A percentile compares a stretch with the other conserved stretches of the same genome.
These are phyloP conservation scores for Phortica okadai DNA, from an alignment of 2,888 invertebrate species.

Conservation along the genomic window DNA sequence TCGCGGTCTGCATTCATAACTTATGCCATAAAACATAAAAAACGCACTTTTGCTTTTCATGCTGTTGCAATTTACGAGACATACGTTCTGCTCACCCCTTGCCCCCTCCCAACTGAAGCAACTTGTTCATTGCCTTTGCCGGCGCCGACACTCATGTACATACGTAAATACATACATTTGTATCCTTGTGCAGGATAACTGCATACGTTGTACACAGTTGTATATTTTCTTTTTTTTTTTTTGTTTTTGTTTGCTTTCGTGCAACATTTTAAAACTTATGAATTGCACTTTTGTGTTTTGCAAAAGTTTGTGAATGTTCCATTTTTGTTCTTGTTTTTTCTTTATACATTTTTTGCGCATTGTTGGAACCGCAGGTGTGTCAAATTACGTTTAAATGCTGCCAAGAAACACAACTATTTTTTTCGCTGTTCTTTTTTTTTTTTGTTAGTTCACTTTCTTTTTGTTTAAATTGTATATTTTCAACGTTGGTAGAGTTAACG, in stretches of 20 bases:
- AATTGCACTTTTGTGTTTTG: constrained; percentile 38
- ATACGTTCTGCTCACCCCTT: neutral
- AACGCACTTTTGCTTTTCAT: constrained; percentile 31
- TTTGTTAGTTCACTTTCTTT: neutral
- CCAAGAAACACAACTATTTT: constrained; percentile 31
- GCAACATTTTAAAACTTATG: constrained; percentile 35
- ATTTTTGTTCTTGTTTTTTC: constrained; percentile 10
- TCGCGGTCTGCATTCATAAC: neutral
- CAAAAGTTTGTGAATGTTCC: constrained; percentile 25
- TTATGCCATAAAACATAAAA: constrained; percentile 13
- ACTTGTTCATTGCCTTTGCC: neutral
- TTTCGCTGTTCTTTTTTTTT: neutral
- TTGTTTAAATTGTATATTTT: neutral
- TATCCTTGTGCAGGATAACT: neutral
- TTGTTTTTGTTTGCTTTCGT: constrained; percentile 18
- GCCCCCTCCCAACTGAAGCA: neutral
- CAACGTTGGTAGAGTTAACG: too few species aligned
- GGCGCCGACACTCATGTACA: neutral
- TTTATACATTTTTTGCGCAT: neutral
- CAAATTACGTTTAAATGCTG: constrained; percentile 50
- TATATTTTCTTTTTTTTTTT: neutral
- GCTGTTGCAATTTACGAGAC: constrained; percentile 5
- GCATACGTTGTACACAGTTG: constrained; percentile 34
- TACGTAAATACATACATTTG: neutral
- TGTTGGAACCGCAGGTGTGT: constrained; percentile 30